Evolutionary conservation across 2,888 invertebrate species (phyloP), one percentile per base, ranked within the genome.

Genomic region (Eupithecia centaureata): DNA sequence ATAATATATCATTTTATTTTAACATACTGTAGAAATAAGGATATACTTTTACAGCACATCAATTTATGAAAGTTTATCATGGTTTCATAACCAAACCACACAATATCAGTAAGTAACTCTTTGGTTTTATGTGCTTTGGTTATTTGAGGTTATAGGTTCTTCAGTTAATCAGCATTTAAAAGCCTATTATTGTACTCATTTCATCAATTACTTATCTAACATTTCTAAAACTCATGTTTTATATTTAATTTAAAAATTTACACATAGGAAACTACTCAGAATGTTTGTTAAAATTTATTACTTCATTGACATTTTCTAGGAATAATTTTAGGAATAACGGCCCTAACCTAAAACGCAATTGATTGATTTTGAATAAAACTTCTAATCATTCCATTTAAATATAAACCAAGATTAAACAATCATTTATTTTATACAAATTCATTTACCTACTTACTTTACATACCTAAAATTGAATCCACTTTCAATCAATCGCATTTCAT

Each of bases 131-230:
- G 47, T 47, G 47, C 1, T 22, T 12, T 47, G 22, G 47, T 18
- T 42, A 18, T 18, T 42, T 32, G 0, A 0, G 38, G 5, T 42
- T 3, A 0, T 18, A 42, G 2, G 38, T 18, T 8, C 8, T 47
- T 18, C 4, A 22, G 22, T 4, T 47, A 47, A 47, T 47, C 47
- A 47, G 47, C 47, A 47, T 47, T 47, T 47, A 10, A 47, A 86
- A 86, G 85, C 83, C 81, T 82, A 87, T 88, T 56, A 89, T 91
- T 91, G 91, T 91, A 92, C 90, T 91, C 86, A 77, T 79, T 81
- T 70, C 75, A 74, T 76, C 84, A 87, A 86, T 52, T 52, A 27
- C 13, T 27, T 12, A 22, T 47, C 18, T 47, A 47, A 22, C 18
- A 42, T 42, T 10, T 8, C 18, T 42, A 18, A 8, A 7, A 18